phyloP scores from a whole-genome alignment of 2,888 invertebrate species.

The Agrochola lota region DNA sequence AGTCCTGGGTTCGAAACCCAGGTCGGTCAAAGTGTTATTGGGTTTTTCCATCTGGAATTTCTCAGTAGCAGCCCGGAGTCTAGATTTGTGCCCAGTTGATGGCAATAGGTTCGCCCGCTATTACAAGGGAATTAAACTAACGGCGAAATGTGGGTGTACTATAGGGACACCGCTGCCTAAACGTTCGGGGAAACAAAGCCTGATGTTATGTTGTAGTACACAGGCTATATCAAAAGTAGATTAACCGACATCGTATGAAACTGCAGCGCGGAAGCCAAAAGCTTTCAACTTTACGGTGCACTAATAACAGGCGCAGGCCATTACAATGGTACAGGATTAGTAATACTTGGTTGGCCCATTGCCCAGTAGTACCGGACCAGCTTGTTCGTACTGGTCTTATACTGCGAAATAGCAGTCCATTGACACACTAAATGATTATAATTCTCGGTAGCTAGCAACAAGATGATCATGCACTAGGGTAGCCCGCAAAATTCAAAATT shows the following conservation, averaged over 20 bases:
- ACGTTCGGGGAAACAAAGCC: too few relatives aligned
- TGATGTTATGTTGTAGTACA: too few relatives aligned
- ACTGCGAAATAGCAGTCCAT: conserved; percentile 34
- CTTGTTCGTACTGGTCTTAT: conserved; percentile 32
- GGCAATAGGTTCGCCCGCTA: too few relatives aligned
- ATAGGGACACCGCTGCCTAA: too few relatives aligned
- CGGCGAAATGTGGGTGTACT: too few relatives aligned
- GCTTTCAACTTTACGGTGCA: conserved; percentile 34
- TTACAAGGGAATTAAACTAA: too few relatives aligned
- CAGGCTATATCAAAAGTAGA: conserved; percentile 17
- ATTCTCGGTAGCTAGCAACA: conserved; percentile 9
- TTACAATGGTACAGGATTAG: conserved; percentile 49
- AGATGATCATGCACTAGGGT: neutral
- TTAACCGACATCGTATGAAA: conserved; percentile 24
- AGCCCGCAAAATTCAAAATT: neutral
- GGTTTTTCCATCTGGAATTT: too few relatives aligned
- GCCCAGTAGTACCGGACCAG: conserved; percentile 56
- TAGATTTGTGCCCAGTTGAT: too few relatives aligned
- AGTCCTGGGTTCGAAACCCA: too few relatives aligned
- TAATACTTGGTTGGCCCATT: conserved; percentile 56
- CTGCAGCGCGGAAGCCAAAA: conserved; percentile 2
- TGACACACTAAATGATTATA: conserved; percentile 50
- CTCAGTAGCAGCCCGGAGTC: too few relatives aligned
- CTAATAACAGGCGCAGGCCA: conserved; percentile 33
- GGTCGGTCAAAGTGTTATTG: too few relatives aligned